phyloP scores from a whole-genome alignment of 1,140 invertebrate species.

The Ooceraea biroi region DNA sequence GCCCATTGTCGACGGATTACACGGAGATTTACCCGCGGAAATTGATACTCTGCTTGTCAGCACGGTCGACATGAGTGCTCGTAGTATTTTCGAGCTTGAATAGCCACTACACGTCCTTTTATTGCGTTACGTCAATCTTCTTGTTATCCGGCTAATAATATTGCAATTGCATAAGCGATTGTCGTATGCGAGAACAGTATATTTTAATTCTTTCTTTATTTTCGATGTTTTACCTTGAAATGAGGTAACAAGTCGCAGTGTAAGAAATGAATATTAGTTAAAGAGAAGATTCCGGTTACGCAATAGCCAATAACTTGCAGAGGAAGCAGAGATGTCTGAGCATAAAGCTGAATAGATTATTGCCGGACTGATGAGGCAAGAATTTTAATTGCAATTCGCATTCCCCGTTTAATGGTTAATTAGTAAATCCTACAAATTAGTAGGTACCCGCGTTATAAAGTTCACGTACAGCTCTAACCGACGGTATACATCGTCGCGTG shows the following conservation, averaged over 20 bases:
- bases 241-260: background rate
- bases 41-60: conserved; percentile 79
- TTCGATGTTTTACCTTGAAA: background rate
- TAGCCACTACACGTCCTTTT: conserved; percentile 31
- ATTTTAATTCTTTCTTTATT: conserved; percentile 1
- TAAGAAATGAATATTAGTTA: background rate
- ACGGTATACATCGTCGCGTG: conserved; percentile 21
- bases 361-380: conserved; percentile 9
- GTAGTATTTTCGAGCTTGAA: conserved; percentile 52
- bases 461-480: conserved; percentile 39
- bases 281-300: background rate
- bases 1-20: conserved; percentile 77
- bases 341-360: conserved; percentile 44
- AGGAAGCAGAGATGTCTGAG: conserved; percentile 8
- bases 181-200: background rate
- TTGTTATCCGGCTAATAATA: conserved; percentile 22
- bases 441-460: conserved; percentile 52
- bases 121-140: conserved; percentile 14
- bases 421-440: conserved; percentile 60
- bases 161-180: background rate
- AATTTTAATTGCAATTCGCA: conserved; percentile 54
- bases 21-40: conserved; percentile 78
- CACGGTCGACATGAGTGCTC: conserved; percentile 51
- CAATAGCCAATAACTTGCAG: background rate
- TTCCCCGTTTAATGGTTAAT: conserved; percentile 52